These are phyloP conservation scores for Catamblyrhynchus diadema DNA, from an alignment of 2,797 vertebrate species.

Conservation along the genomic window DNA sequence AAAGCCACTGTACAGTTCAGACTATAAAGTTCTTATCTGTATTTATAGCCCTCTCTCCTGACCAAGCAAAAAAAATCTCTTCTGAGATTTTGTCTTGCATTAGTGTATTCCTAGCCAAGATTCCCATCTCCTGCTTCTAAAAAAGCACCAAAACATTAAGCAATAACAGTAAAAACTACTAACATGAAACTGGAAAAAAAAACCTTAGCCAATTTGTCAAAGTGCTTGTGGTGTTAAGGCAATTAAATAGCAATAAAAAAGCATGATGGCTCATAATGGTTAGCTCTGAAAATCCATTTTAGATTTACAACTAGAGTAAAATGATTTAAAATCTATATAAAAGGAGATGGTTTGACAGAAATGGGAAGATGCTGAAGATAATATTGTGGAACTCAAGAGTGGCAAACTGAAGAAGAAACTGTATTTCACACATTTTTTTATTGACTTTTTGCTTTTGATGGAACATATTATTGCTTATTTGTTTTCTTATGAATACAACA, in stretches of 20 bases:
- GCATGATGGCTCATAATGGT: background rate
- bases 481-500: background rate
- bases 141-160: background rate
- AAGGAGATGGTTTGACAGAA: background rate
- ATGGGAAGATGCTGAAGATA: background rate
- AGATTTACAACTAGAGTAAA: background rate
- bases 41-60: background rate
- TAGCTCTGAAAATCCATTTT: background rate
- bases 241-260: slow-evolving; percentile 33
- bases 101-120: background rate
- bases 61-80: background rate
- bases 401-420: background rate
- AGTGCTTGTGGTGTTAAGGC: background rate
- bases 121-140: background rate
- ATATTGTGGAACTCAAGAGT: background rate
- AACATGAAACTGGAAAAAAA: background rate
- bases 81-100: background rate
- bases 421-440: background rate
- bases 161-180: background rate
- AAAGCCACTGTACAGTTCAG: background rate
- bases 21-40: background rate
- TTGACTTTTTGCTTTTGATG: too few relatives aligned
- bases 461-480: background rate
- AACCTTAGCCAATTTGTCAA: background rate
- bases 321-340: background rate